Percentiles rank a stretch among this genome's conserved stretches.
phyloP scores from a whole-genome alignment of 2,113 vertebrate genomes.

The Rhabdomys dilectus region DNA sequence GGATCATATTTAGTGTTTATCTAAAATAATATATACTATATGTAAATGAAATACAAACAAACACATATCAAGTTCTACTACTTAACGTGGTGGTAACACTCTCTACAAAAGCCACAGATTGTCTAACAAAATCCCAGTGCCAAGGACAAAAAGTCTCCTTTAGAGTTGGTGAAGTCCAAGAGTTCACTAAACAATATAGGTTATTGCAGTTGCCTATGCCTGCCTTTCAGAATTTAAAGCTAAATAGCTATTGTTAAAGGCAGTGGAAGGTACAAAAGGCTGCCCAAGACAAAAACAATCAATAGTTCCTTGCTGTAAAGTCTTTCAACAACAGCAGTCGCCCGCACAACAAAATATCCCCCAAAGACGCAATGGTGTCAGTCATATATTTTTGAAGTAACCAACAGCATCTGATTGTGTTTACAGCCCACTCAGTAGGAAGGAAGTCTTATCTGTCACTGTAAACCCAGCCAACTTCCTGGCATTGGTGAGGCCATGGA shows the following conservation, averaged over 20 bases:
- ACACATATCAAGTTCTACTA: neutral
- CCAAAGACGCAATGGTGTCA: neutral
- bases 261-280: neutral
- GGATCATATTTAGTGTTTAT: neutral
- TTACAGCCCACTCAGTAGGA: neutral
- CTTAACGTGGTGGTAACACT: neutral
- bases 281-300: neutral
- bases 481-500: neutral
- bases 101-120: neutral
- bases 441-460: neutral
- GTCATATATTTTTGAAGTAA: neutral
- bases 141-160: neutral
- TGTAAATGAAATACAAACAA: neutral
- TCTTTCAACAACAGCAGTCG: neutral
- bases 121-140: neutral
- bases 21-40: neutral
- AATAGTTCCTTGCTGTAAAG: neutral
- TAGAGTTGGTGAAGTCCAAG: neutral
- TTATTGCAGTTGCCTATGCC: neutral
- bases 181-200: neutral
- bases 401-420: neutral
- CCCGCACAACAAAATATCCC: neutral
- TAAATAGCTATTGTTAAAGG: neutral
- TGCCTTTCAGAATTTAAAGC: neutral
- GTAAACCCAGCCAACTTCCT: neutral